A percentile compares a stretch with the other conserved stretches of the same genome.
phyloP scores from a whole-genome alignment of 1,140 invertebrate genomes.

The Atta colombica region DNA sequence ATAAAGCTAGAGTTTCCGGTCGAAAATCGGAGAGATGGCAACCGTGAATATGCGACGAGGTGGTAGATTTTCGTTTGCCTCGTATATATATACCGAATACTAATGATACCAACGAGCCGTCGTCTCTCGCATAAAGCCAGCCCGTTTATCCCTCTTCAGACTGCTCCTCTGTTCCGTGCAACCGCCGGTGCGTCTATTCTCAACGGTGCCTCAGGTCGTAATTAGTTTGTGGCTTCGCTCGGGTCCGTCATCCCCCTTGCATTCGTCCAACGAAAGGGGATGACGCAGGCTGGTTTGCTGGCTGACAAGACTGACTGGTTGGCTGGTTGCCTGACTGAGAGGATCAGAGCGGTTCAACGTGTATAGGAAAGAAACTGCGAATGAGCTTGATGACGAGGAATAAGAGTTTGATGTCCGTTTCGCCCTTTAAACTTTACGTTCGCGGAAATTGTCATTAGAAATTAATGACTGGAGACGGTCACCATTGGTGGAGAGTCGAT shows the following conservation, averaged over 20 bases:
- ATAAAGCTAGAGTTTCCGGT: too few species aligned
- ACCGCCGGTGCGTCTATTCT: conserved; percentile 77
- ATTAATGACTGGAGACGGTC: conserved; percentile 20
- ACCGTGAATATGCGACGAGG: background rate
- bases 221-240: conserved; percentile 84
- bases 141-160: conserved; percentile 32
- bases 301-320: conserved; percentile 68
- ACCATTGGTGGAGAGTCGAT: background rate
- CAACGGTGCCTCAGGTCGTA: conserved; percentile 83
- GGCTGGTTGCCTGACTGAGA: conserved; percentile 67
- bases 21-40: too few species aligned
- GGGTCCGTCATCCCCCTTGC: conserved; percentile 79
- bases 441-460: background rate
- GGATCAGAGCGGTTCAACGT: background rate
- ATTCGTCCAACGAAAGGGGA: conserved; percentile 65
- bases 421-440: conserved; percentile 25
- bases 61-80: background rate
- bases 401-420: conserved; percentile 53
- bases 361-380: conserved; percentile 54
- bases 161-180: conserved; percentile 64
- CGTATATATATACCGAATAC: background rate
- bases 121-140: conserved; percentile 2
- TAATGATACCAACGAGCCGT: conserved; percentile 4
- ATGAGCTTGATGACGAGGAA: conserved; percentile 7
- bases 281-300: conserved; percentile 71